These are phyloP conservation scores for Spodoptera litura DNA, from an alignment of 1,140 invertebrate species.

Conservation along the genomic window DNA sequence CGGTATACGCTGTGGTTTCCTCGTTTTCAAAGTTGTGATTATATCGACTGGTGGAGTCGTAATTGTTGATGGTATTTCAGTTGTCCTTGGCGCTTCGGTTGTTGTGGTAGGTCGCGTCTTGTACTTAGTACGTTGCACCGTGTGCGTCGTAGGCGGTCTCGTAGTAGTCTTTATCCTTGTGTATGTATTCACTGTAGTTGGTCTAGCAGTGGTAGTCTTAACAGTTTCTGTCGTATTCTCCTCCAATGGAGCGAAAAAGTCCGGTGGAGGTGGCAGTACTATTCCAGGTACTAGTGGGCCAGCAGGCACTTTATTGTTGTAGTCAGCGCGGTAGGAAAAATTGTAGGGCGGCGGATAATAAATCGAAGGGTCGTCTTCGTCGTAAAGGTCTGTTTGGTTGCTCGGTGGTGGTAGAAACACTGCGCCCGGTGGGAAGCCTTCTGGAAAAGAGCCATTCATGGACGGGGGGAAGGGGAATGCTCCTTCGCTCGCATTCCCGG, in stretches of 20 bases:
- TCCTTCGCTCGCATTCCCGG: constrained; percentile 86
- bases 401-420: constrained; percentile 90
- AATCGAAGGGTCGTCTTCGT: constrained; percentile 95
- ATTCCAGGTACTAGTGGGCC: constrained; percentile 95
- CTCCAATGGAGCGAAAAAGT: constrained; percentile 92
- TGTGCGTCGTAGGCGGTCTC: constrained; percentile 65
- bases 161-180: constrained; percentile 75
- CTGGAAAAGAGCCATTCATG: constrained; percentile 86
- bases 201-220: constrained; percentile 78
- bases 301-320: constrained; percentile 91
- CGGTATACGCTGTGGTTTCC: constrained; percentile 75
- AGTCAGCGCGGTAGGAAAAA: constrained; percentile 93
- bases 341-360: constrained; percentile 96
- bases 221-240: constrained; percentile 63
- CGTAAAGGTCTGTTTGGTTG: constrained; percentile 91
- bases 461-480: constrained; percentile 86
- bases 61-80: constrained; percentile 76
- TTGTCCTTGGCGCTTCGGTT: constrained; percentile 75
- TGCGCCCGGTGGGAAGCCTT: constrained; percentile 88
- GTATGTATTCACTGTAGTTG: constrained; percentile 64
- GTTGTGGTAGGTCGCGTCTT: constrained; percentile 78
- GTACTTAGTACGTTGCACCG: constrained; percentile 76
- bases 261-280: constrained; percentile 93
- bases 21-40: constrained; percentile 70
- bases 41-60: constrained; percentile 73